These are phyloP conservation scores for Ceraclea dissimilis DNA, from an alignment of 2,888 invertebrate genomes.

Conservation along the genomic window DNA sequence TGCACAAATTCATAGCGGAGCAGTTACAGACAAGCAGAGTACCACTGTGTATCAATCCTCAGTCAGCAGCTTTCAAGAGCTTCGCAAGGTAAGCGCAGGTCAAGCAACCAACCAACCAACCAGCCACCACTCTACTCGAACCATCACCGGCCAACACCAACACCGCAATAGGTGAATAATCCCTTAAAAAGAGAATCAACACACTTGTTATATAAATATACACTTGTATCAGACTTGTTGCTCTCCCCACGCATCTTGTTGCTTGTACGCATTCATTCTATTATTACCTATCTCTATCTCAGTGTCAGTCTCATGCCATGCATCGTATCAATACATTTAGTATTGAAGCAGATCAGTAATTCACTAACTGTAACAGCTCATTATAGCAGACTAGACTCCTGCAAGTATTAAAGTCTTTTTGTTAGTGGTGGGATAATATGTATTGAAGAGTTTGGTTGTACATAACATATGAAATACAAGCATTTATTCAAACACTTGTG, in stretches of 20 bases:
- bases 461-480: no score
- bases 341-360: no score
- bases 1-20: constrained; percentile 98
- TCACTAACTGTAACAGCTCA: no score
- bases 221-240: constrained; percentile 8
- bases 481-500: not conserved
- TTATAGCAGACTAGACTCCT: no score
- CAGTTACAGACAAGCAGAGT: constrained; percentile 92
- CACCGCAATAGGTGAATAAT: constrained; percentile 28
- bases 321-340: no score
- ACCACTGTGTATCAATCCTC: constrained; percentile 98
- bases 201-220: not conserved
- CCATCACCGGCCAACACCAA: constrained; percentile 28
- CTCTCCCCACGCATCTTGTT: constrained; percentile 10
- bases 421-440: no score
- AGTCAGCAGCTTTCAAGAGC: constrained; percentile 99
- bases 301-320: no score
- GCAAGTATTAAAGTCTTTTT: no score
- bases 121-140: constrained; percentile 25
- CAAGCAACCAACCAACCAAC: constrained; percentile 25
- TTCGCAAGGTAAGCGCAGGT: constrained; percentile 90
- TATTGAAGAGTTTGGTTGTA: no score
- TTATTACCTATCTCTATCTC: no score
- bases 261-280: not conserved
- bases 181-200: constrained; percentile 25